phyloP scores from a whole-genome alignment of 1,140 invertebrate genomes.

The Psilanteris sp. region DNA sequence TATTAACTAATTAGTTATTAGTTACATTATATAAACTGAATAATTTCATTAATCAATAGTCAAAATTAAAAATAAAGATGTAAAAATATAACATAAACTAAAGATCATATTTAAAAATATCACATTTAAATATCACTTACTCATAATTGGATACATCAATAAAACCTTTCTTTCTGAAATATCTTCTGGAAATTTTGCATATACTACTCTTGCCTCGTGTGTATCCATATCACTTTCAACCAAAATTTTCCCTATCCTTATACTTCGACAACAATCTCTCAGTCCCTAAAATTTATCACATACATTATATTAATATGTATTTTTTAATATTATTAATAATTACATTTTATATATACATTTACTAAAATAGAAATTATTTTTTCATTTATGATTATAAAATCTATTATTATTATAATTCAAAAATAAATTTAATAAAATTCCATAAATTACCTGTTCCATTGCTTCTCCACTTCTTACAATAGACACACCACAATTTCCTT shows the following conservation, averaged over 20 bases:
- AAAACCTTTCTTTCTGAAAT: slow-evolving; percentile 93
- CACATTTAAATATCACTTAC: slow-evolving; percentile 79
- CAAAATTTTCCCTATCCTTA: slow-evolving; percentile 98
- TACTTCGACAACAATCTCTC: slow-evolving; percentile 97
- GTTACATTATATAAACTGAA: too few relatives aligned
- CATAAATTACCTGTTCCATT: slow-evolving; percentile 91
- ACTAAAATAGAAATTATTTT: too few relatives aligned
- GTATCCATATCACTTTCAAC: slow-evolving; percentile 98
- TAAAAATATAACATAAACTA: too few relatives aligned
- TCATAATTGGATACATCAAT: slow-evolving; percentile 99
- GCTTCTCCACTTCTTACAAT: slow-evolving; percentile 97
- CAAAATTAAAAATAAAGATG: too few relatives aligned
- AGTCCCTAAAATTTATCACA: slow-evolving; percentile 91
- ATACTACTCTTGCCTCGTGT: slow-evolving; percentile 97
- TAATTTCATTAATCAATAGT: too few relatives aligned
- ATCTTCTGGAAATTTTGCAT: slow-evolving; percentile 98
- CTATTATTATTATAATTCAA: neutral
- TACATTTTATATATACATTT: too few relatives aligned
- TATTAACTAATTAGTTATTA: too few relatives aligned
- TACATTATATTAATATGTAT: too few relatives aligned
- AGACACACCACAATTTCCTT: slow-evolving; percentile 99
- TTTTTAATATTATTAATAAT: too few relatives aligned
- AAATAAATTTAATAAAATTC: neutral
- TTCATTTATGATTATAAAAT: too few relatives aligned
- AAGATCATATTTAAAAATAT: neutral